A percentile compares a stretch with the other conserved stretches of the same genome.
Evolutionary conservation across 2,888 invertebrate genomes (phyloP).

Genomic region (Aricia artaxerxes): DNA sequence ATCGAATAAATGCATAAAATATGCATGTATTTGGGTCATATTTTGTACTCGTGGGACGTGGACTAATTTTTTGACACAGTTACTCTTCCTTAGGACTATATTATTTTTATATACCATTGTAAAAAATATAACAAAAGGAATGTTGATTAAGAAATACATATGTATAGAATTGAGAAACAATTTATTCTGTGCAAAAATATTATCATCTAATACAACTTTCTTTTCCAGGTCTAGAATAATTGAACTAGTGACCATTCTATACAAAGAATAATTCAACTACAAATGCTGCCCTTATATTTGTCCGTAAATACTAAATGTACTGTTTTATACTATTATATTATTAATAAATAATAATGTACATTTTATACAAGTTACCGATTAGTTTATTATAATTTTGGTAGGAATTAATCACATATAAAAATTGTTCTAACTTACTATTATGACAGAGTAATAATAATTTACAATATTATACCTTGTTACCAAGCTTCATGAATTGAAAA

Average conservation of each 20-base stretch:
- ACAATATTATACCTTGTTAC: slow-evolving; percentile 76
- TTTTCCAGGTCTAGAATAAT: slow-evolving; percentile 71
- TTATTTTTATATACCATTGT: too few relatives aligned
- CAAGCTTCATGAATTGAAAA: slow-evolving; percentile 77
- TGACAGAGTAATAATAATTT: slow-evolving; percentile 71
- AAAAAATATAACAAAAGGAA: neutral
- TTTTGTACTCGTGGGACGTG: too few relatives aligned
- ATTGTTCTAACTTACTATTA: slow-evolving; percentile 70
- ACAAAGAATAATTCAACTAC: slow-evolving; percentile 64
- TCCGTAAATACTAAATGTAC: slow-evolving; percentile 53
- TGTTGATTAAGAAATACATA: neutral
- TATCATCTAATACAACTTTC: slow-evolving; percentile 38
- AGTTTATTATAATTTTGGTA: slow-evolving; percentile 72
- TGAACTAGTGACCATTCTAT: slow-evolving; percentile 67
- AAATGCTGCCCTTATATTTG: slow-evolving; percentile 63
- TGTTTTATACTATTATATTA: slow-evolving; percentile 68
- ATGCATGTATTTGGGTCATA: too few relatives aligned
- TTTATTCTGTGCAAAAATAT: neutral
- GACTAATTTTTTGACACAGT: too few relatives aligned
- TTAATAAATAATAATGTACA: slow-evolving; percentile 64
- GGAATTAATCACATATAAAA: slow-evolving; percentile 70
- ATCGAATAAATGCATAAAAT: too few relatives aligned
- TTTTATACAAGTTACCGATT: slow-evolving; percentile 80
- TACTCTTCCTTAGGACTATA: too few relatives aligned
- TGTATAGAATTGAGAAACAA: neutral